Evolutionary conservation across 64 coral and sea anemone species (phyloP).

Genomic region (Astreopora myriophthalma): DNA sequence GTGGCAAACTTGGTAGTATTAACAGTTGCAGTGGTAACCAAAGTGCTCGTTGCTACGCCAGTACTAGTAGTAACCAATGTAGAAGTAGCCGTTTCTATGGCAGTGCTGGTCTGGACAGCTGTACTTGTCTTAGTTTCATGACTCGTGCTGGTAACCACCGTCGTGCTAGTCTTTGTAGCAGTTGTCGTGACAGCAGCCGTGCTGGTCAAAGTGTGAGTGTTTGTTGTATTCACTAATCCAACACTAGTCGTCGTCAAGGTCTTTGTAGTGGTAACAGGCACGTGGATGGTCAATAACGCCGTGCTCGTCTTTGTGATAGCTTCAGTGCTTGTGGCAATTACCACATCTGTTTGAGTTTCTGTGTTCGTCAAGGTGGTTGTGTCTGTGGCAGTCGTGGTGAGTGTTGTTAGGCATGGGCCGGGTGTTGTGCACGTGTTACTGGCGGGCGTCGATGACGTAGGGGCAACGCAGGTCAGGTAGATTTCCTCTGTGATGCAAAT

Average conservation of each 20-base stretch:
- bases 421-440: not conserved
- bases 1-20: slow-evolving; percentile 2
- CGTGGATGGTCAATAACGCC: slow-evolving; percentile 3
- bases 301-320: slow-evolving; percentile 1
- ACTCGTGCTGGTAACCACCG: not conserved
- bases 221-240: not conserved
- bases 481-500: slow-evolving; percentile 4
- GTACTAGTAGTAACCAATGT: slow-evolving; percentile 3
- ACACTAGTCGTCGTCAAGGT: slow-evolving; percentile 11
- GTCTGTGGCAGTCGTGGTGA: slow-evolving; percentile 6
- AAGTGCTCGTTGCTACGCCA: slow-evolving; percentile 16
- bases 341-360: not conserved
- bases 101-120: not conserved
- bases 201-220: slow-evolving; percentile 3
- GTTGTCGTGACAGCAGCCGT: not conserved
- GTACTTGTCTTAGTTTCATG: not conserved
- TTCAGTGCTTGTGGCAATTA: slow-evolving; percentile 9
- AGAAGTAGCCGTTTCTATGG: not conserved
- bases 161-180: not conserved
- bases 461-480: slow-evolving; percentile 10
- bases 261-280: not conserved
- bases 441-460: not conserved
- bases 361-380: not conserved
- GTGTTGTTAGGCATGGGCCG: not conserved
- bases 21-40: slow-evolving; percentile 17